Evolutionary conservation across 2,888 invertebrate genomes (phyloP).

Genomic region (Amiota minor): DNA sequence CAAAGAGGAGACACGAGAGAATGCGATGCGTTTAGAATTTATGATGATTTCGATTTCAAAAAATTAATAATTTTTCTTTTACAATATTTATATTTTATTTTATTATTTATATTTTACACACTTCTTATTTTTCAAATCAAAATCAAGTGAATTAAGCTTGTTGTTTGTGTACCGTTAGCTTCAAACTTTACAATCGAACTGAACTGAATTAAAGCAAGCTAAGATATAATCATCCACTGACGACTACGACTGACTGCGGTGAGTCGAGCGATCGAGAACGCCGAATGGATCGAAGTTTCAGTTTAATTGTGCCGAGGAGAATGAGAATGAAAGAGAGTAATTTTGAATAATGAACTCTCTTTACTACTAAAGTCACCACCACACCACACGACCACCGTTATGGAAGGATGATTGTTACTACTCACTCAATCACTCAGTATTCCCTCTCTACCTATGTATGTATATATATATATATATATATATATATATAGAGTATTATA

Average conservation of each 20-base stretch:
- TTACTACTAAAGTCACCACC: background rate
- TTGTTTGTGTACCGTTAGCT: slow-evolving; percentile 15
- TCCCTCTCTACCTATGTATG: no score
- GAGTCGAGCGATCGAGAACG: background rate
- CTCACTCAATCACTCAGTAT: no score
- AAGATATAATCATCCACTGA: background rate
- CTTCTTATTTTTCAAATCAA: slow-evolving; percentile 9
- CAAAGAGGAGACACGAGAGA: background rate
- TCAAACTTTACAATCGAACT: slow-evolving; percentile 19
- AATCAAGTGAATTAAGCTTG: background rate
- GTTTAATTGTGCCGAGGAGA: no score
- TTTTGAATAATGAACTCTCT: background rate
- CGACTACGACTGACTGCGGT: background rate
- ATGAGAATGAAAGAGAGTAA: no score
- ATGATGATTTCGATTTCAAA: slow-evolving; percentile 15
- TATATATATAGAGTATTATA: no score
- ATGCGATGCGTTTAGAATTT: slow-evolving; percentile 19
- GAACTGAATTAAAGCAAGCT: slow-evolving; percentile 5
- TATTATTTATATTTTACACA: slow-evolving; percentile 12
- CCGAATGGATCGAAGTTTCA: background rate
- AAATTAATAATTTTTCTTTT: background rate
- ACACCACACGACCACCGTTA: no score
- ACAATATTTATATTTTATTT: no score
- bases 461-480: no score
- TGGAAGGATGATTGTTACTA: no score